A percentile compares a stretch with the other conserved stretches of the same genome.
Evolutionary conservation across 2,888 invertebrate genomes (phyloP).

Genomic region (Dasypogon diadema): DNA sequence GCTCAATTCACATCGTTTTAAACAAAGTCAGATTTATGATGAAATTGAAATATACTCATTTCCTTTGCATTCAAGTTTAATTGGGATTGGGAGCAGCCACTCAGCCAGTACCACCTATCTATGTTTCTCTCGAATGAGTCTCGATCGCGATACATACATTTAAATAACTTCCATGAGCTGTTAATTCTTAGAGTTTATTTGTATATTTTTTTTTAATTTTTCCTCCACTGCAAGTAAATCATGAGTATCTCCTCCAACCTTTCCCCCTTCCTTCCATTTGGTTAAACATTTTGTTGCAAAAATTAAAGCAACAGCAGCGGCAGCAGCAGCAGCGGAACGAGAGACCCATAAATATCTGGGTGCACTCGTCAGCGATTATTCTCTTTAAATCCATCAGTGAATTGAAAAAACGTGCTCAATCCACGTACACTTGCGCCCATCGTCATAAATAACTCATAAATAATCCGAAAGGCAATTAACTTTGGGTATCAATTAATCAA

Average conservation of each 20-base stretch:
- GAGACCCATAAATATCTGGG: conserved; percentile 31
- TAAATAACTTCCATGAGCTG: too few species aligned
- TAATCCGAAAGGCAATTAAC: conserved; percentile 63
- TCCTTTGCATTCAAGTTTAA: too few species aligned
- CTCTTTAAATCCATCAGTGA: conserved; percentile 45
- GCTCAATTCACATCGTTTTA: too few species aligned
- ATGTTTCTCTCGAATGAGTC: too few species aligned
- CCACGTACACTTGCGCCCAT: conserved; percentile 46
- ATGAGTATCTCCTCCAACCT: background rate
- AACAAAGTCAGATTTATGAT: too few species aligned
- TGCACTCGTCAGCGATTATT: conserved; percentile 48
- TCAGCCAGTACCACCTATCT: too few species aligned
- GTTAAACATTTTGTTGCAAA: conserved; percentile 40
- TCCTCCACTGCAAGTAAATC: background rate
- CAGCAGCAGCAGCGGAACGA: conserved; percentile 4
- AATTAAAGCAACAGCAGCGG: conserved; percentile 38
- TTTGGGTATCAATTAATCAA: conserved; percentile 65
- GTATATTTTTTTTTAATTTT: too few species aligned
- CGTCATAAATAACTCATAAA: conserved; percentile 60
- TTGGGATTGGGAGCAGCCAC: too few species aligned
- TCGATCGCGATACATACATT: too few species aligned
- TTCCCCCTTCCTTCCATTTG: too few species aligned
- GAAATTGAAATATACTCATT: too few species aligned
- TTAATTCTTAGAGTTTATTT: background rate
- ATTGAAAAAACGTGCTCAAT: conserved; percentile 47